Evolutionary conservation across 2,888 invertebrate genomes (phyloP), one percentile per base, ranked within the genome.

Genomic region (Meiosimyza platycephala): DNA sequence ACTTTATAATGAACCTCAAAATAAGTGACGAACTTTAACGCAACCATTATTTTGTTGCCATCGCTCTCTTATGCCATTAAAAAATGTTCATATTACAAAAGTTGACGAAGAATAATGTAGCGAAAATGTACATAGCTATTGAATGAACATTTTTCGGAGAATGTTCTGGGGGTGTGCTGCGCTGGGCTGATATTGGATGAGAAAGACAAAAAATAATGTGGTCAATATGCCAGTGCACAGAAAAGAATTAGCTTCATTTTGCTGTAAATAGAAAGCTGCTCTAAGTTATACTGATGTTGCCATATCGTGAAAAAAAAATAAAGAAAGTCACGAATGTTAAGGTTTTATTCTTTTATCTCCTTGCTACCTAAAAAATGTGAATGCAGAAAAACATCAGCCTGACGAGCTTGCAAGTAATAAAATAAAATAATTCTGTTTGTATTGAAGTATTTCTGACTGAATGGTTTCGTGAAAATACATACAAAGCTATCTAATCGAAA

Each of bases 241-340:
- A 67, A 51, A 7, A 2, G 15, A 70, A 81, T 82, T 81, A 78
- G 82, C 81, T 80, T 81, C 81, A 80, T 81, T 83, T 79, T 77
- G 79, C 72, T 79, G 77, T 79, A 81, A 83, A 81, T 79, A 78
- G 83, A 78, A 22, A 11, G 15, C 63, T 6, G n/a, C 40, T 18
- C 11, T 9, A 7, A 52, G 6, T 22, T 6, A 40, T 6, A 66
- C 54, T 28, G n/a, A 1, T 33, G 54, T 54, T 16, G 33, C 66
- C 40, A 52, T 28, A 33, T 5, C 28, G 28, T 28, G 22, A 28
- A 28, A 3, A 28, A 28, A 28, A 28, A 28, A 28, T 4, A 28
- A 28, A 22, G 1, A 22, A 22, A 22, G 2, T 22, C 3, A 28
- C 3, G 3, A 4, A 28, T 28, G 28, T 28, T 28, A 28, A 28